These are phyloP conservation scores for Oncopodura yosiiana DNA, from an alignment of 1,140 invertebrate species.

Conservation along the genomic window DNA sequence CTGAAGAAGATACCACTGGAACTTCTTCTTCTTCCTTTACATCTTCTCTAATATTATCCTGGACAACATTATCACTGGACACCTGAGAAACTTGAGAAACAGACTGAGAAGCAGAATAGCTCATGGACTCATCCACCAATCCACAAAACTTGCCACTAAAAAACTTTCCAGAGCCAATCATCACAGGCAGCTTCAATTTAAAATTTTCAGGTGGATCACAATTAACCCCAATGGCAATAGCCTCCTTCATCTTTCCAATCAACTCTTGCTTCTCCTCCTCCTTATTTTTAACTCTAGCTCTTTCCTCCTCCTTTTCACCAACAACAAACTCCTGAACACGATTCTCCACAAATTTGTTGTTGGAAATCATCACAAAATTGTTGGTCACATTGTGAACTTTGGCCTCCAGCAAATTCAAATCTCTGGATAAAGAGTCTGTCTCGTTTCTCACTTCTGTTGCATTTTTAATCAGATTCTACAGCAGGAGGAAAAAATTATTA, in stretches of 20 bases:
- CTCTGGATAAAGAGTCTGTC: slow-evolving; percentile 53
- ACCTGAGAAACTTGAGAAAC: too few relatives aligned
- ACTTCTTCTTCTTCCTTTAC: background rate
- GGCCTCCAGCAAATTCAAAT: slow-evolving; percentile 56
- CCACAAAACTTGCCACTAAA: slow-evolving; percentile 31
- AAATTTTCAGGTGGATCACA: background rate
- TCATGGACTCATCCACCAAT: slow-evolving; percentile 18
- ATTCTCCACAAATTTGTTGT: slow-evolving; percentile 81
- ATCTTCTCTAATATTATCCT: background rate
- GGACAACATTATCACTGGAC: background rate
- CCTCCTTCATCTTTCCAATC: slow-evolving; percentile 51
- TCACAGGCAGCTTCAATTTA: slow-evolving; percentile 18
- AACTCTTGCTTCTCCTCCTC: slow-evolving; percentile 48
- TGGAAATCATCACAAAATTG: slow-evolving; percentile 66
- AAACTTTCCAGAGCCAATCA: slow-evolving; percentile 34
- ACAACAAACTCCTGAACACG: slow-evolving; percentile 66
- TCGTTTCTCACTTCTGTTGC: background rate
- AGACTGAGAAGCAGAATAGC: too few relatives aligned
- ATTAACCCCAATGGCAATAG: slow-evolving; percentile 49
- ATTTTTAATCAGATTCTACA: background rate
- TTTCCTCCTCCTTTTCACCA: slow-evolving; percentile 32
- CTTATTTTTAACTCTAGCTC: slow-evolving; percentile 39
- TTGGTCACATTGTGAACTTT: slow-evolving; percentile 70
- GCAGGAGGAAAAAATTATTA: background rate
- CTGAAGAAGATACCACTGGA: too few relatives aligned